These are phyloP conservation scores for Perccottus glenii DNA, from an alignment of 2,113 vertebrate species.

Conservation along the genomic window DNA sequence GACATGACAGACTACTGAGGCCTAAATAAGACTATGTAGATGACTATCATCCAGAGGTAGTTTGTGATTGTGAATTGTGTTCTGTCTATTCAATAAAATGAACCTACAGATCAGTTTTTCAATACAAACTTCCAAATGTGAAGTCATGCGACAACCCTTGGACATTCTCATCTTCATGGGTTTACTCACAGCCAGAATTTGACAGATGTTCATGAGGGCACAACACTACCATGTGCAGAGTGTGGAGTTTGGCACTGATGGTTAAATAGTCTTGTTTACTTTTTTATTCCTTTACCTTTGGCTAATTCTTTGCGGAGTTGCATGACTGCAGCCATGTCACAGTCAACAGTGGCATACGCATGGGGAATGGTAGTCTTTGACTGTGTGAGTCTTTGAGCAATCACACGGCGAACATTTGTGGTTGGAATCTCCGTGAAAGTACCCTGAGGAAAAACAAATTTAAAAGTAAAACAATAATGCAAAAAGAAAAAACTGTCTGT, in stretches of 20 bases:
- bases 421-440: slow-evolving; percentile 92
- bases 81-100: no score
- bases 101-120: background rate
- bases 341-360: slow-evolving; percentile 89
- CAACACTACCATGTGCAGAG: background rate
- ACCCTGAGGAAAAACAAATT: slow-evolving; percentile 75
- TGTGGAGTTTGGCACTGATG: background rate
- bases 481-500: slow-evolving; percentile 4
- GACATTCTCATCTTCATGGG: slow-evolving; percentile 48
- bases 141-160: slow-evolving; percentile 46
- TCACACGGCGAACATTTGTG: slow-evolving; percentile 89
- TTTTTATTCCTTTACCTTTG: slow-evolving; percentile 78
- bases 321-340: slow-evolving; percentile 88
- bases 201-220: background rate
- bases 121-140: slow-evolving; percentile 23
- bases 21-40: background rate
- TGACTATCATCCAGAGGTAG: background rate
- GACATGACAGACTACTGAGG: background rate
- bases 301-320: slow-evolving; percentile 85
- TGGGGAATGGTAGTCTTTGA: slow-evolving; percentile 95
- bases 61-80: no score
- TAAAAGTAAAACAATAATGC: slow-evolving; percentile 7
- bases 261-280: background rate
- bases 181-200: slow-evolving; percentile 1
- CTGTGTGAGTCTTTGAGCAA: slow-evolving; percentile 92